Conservation (phyloP, 2,888 invertebrate species). For the Drosophila cracens region DNA sequence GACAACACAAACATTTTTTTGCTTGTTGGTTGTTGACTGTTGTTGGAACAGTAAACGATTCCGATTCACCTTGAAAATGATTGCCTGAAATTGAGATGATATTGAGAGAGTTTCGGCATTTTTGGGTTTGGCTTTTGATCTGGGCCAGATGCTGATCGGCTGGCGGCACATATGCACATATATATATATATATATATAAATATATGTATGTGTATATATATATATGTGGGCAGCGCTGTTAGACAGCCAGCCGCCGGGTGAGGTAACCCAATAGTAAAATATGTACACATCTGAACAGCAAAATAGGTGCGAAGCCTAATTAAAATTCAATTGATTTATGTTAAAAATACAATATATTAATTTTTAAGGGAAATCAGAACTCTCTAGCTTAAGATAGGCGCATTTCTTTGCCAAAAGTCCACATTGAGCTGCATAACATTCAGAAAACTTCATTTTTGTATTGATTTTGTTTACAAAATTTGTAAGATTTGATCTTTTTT, state of each 20-base stretch:
- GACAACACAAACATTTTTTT: conserved; percentile 31
- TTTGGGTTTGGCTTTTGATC: conserved; percentile 24
- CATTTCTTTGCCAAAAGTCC: background rate
- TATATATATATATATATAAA: background rate
- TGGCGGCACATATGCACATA: no score
- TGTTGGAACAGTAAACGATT: conserved; percentile 38
- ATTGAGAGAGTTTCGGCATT: conserved; percentile 23
- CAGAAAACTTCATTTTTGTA: background rate
- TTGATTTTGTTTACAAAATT: no score
- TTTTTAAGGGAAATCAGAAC: background rate
- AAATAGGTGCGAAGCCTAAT: background rate
- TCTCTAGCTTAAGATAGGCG: background rate
- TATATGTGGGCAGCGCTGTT: conserved; percentile 39
- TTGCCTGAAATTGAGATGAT: conserved; percentile 38
- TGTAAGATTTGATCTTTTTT: no score
- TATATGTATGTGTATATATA: background rate
- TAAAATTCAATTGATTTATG: background rate
- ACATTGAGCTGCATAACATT: background rate
- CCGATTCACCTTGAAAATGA: conserved; percentile 68
- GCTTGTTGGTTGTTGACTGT: background rate
- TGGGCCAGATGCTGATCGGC: background rate
- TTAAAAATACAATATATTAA: background rate
- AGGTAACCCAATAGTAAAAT: conserved; percentile 13
- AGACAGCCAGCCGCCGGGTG: conserved; percentile 35
- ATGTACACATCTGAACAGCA: background rate